phyloP scores from a whole-genome alignment of 2,888 invertebrate species.

The Pristionchus exspectatus region DNA sequence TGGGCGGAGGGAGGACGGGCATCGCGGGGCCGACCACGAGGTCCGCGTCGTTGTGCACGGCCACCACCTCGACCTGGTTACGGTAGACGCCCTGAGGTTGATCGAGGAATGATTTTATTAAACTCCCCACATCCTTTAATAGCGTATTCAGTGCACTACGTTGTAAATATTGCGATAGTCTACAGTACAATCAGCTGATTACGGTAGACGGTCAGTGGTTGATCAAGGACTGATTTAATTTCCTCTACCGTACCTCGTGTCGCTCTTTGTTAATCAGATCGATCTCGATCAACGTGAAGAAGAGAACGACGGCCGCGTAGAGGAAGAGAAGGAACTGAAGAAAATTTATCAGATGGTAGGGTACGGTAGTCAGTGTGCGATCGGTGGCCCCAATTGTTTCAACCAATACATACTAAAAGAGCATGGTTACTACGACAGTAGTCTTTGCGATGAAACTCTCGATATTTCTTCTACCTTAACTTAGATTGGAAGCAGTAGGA shows the following conservation, averaged over 20 bases:
- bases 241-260: neutral
- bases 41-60: neutral
- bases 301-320: neutral
- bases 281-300: slow-evolving; percentile 5
- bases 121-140: too few species aligned
- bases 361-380: too few species aligned
- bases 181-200: too few species aligned
- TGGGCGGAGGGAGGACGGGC: neutral
- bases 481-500: too few species aligned
- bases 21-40: slow-evolving; percentile 21
- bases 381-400: too few species aligned
- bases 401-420: too few species aligned
- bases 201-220: too few species aligned
- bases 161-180: too few species aligned
- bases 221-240: neutral
- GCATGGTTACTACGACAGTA: too few species aligned
- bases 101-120: neutral
- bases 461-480: too few species aligned
- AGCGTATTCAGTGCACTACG: too few species aligned
- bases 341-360: neutral
- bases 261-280: slow-evolving; percentile 19
- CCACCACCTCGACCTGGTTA: neutral
- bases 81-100: neutral
- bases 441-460: too few species aligned
- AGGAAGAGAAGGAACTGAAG: slow-evolving; percentile 15